Base-by-base conservation (phyloP, 2,797 vertebrate genomes). In the Crenuchus spilurus region DNA sequence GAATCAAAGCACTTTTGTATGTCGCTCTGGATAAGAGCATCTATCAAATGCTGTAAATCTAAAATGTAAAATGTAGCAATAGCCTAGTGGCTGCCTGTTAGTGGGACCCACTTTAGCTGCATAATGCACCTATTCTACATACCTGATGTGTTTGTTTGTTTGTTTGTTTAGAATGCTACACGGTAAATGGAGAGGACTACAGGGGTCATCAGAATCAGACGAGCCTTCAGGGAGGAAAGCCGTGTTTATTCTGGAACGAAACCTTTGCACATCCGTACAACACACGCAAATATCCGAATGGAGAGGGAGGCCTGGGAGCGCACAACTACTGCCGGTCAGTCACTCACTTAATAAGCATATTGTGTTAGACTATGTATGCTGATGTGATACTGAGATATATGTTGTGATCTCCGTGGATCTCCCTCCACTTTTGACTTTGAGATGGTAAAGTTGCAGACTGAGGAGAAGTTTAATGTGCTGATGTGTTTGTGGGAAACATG, bases 221-320 rank as follows among this genome's bases (percentile, higher is more conserved):
- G 4, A 92, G 94, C 41, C 90, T 94, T 2, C 82, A 92, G 3
- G 94, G 91, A 10, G 96, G 96, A 28, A 98, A 96, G 84, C 94
- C 96, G 62, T 99, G 96, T 82, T 95, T 99, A 5, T 97, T 93
- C 87, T 99, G 97, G 97, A 99, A 97, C 11, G 96, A 99, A 89
- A 99, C 97, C 73, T 97, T 97, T 87, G 94, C 97, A 86, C 96
- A 98, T 85, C 96, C 97, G 0, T 98, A 97, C 86, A 99, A 98
- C 84, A 99, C 97, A 72, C 83, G 95, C 84, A 98, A 97, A 84
- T 98, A 99, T 84, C 95, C 94, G 72, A 95, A 96, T 3, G 97
- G 95, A 84, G 96, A 98, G 80, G 96, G 96, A 13, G 97, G 97
- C n/a, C 87, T 99, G 63, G 97, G 97, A 26, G 92, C 92, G 11